Conservation (phyloP, 2,797 vertebrate species). For the Channallabes apus region DNA sequence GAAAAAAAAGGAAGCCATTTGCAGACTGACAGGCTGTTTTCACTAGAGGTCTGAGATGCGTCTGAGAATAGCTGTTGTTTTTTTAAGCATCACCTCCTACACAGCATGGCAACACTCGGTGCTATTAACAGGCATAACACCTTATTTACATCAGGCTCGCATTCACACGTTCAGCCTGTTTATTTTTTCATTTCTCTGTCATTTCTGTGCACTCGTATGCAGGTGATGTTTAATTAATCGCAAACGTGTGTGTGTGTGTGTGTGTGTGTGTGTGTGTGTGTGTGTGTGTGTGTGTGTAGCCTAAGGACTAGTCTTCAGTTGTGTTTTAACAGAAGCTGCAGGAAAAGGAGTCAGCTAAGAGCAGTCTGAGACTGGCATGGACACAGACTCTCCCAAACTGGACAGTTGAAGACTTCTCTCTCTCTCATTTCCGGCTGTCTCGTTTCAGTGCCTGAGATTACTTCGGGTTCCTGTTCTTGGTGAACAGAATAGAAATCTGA, state of each 20-base stretch:
- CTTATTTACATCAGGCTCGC: constrained; percentile 43
- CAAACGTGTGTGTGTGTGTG: too few species aligned
- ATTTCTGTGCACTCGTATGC: constrained; percentile 24
- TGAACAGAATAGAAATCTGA: neutral
- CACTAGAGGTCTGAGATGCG: constrained; percentile 18
- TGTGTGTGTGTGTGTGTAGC: too few species aligned
- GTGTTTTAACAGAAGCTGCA: neutral
- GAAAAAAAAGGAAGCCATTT: constrained; percentile 28
- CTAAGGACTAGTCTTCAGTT: neutral
- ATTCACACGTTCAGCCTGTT: constrained; percentile 32
- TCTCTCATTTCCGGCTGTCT: neutral
- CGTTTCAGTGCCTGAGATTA: neutral
- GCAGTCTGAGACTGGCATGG: neutral
- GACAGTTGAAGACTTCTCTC: neutral
- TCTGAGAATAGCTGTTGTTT: constrained; percentile 28
- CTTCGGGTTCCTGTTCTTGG: neutral
- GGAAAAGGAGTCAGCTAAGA: neutral
- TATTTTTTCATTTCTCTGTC: neutral
- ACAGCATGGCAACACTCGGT: constrained; percentile 17
- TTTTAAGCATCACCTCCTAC: constrained; percentile 42
- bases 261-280: too few species aligned
- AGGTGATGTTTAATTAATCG: neutral
- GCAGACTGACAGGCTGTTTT: constrained; percentile 40
- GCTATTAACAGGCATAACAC: constrained; percentile 45
- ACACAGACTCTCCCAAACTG: neutral